phyloP scores from a whole-genome alignment of 2,113 vertebrate genomes.

The Hemibagrus wyckioides region DNA sequence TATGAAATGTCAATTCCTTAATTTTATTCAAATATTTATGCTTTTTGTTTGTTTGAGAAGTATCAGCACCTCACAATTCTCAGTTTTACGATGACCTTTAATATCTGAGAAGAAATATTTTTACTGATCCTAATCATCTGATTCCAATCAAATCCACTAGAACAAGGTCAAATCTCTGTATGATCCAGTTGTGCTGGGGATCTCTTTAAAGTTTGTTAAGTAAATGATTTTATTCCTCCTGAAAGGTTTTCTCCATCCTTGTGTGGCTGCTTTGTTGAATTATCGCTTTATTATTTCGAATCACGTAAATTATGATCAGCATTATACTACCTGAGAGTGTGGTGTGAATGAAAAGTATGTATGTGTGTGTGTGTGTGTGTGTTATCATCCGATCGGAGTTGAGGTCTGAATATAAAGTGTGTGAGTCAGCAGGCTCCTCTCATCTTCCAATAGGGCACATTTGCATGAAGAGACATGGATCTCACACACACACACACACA shows the following conservation, averaged over 20 bases:
- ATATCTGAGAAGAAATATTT: no score
- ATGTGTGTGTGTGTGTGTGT: constrained; percentile 28
- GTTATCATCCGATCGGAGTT: constrained; percentile 44
- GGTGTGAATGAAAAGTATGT: neutral
- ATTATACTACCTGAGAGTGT: neutral
- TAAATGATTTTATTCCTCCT: no score
- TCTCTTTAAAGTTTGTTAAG: neutral
- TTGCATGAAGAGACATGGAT: no score
- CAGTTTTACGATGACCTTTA: no score
- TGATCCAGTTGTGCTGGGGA: neutral
- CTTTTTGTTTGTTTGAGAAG: no score
- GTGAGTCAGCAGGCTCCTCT: constrained; percentile 59
- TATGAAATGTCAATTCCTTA: no score
- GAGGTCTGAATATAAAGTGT: constrained; percentile 52
- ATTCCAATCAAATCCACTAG: neutral
- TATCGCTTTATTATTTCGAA: neutral
- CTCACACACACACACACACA: neutral
- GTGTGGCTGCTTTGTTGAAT: neutral
- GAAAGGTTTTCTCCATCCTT: neutral
- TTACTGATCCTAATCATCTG: neutral
- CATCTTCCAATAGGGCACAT: no score
- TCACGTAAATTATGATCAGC: neutral
- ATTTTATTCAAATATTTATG: no score
- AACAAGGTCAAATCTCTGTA: neutral
- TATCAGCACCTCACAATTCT: no score